A percentile compares a stretch with the other conserved stretches of the same genome.
These are phyloP conservation scores for Chlorodrepanis virens DNA, from an alignment of 2,113 vertebrate genomes.

Conservation along the genomic window DNA sequence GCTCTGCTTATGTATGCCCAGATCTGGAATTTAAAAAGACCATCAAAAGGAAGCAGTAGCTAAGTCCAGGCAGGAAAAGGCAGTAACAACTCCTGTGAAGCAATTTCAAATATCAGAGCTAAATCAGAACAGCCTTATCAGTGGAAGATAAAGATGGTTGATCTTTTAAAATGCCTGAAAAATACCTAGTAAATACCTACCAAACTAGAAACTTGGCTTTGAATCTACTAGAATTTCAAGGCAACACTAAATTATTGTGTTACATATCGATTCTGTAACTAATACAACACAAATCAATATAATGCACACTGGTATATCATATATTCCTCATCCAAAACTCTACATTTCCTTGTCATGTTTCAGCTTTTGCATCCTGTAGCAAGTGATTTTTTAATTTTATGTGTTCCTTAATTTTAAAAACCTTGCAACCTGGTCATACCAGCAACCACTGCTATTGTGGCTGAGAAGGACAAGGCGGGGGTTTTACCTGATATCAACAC, in stretches of 20 bases:
- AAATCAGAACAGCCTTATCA: neutral
- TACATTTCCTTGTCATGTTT: neutral
- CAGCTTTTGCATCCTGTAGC: neutral
- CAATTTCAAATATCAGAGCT: neutral
- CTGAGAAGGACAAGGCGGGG: neutral
- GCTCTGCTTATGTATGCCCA: neutral
- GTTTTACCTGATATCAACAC: neutral
- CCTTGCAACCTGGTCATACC: neutral
- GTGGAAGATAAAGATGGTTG: neutral
- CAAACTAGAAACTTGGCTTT: neutral
- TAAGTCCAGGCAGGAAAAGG: neutral
- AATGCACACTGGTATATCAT: neutral
- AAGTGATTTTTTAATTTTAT: neutral
- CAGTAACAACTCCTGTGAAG: neutral
- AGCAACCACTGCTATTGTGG: neutral
- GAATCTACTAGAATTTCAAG: neutral
- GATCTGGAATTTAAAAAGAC: neutral
- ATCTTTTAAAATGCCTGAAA: neutral
- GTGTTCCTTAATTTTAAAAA: neutral
- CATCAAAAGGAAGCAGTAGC: neutral
- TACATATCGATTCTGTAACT: neutral
- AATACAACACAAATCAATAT: neutral
- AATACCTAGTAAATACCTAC: neutral
- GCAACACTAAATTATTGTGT: neutral
- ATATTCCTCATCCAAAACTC: neutral